Base-by-base conservation (phyloP, 2,113 vertebrate genomes). In the Gobiocypris rarus region DNA sequence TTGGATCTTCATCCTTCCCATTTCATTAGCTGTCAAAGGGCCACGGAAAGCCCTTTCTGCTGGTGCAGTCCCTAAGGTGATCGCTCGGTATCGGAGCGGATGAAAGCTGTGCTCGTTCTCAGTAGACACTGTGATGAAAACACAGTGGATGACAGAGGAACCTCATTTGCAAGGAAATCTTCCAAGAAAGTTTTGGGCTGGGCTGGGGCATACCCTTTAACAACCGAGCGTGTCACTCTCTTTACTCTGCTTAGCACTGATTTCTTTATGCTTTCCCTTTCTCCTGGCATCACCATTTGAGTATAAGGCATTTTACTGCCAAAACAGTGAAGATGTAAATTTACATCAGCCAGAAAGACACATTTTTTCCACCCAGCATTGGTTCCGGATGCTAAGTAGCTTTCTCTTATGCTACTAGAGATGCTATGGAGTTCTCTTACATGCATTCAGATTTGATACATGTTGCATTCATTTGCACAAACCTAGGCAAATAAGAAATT, bases 301-400 rank as follows among this genome's bases (percentile, higher is more conserved):
- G 75, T 87, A 52, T 13, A 14, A 85, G 41, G 10, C 14, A 88
- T 88, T 88, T 88, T 84, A 88, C 87, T 88, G 67, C 9, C 87
- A 88, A 88, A 88, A 71, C 54, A 84, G 24, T 22, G 19, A 71
- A 85, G 13, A 83, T 52, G 45, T 73, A 76, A 74, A 85, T 88
- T 84, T 81, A 81, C 87, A 83, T 88, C 19, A 56, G 26, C 26
- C 59, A 31, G 28, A 58, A 76, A 77, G 48, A 70, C 63, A 50
- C 63, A 50, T 24, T 81, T 81, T 81, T 81, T 81, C 79, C 79
- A 81, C 31, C 26, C 61, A 50, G 17, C 26, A 4, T 22, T 65
- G 17, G 15, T 31, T 48, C 59, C 9, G 22, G n/a, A 59, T 45
- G 7, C 56, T 15, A 43, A 61, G 34, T 34, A 34, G 34, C 34